Evolutionary conservation across 2,113 vertebrate species (phyloP).

Genomic region (Connochaetes taurinus): DNA sequence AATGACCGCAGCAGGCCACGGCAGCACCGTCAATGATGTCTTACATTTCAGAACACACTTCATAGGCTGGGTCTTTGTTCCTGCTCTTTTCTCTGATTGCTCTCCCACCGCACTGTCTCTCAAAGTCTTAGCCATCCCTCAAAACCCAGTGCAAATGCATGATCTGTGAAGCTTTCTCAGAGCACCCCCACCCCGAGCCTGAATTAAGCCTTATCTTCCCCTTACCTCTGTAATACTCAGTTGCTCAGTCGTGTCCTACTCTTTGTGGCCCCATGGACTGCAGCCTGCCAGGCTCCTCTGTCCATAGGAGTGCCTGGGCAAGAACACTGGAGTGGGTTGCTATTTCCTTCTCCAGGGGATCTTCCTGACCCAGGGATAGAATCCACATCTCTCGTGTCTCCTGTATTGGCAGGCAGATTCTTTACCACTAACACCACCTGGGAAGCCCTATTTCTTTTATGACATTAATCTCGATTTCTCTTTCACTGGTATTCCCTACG

Average conservation of each 20-base stretch:
- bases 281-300: no score
- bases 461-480: background rate
- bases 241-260: fast-evolving
- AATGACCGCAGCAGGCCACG: background rate
- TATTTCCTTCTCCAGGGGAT: background rate
- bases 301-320: background rate
- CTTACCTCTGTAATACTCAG: background rate
- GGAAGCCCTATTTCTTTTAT: background rate
- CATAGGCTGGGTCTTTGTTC: background rate
- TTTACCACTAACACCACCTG: background rate
- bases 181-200: background rate
- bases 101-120: background rate
- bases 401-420: background rate
- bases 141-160: background rate
- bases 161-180: background rate
- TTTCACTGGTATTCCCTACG: background rate
- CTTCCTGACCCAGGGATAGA: background rate
- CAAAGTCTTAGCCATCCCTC: background rate
- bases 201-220: background rate
- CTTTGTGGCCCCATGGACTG: no score
- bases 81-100: background rate
- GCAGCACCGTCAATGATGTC: fast-evolving
- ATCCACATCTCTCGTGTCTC: background rate
- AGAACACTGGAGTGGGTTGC: background rate
- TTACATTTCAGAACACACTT: background rate